phyloP scores from a whole-genome alignment of 2,797 vertebrate genomes.

The Lutjanus argentimaculatus region DNA sequence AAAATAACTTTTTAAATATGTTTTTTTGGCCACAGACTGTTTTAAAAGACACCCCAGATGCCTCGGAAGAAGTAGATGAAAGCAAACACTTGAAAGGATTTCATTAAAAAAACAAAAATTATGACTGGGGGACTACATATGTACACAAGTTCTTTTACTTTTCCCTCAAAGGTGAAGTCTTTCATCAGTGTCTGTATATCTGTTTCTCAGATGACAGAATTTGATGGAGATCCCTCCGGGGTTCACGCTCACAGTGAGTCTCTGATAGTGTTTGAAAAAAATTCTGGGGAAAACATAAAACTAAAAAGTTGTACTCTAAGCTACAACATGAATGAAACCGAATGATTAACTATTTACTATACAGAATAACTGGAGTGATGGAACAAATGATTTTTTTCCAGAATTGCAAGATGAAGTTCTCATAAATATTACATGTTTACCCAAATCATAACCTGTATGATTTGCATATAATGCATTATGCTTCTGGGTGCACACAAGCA shows the following conservation, averaged over 20 bases:
- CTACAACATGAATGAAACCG: conserved; percentile 12
- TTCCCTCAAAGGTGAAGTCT: conserved; percentile 33
- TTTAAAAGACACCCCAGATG: not conserved
- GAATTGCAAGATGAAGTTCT: not conserved
- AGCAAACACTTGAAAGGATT: conserved; percentile 14
- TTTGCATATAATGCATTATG: not conserved
- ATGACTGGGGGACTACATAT: not conserved
- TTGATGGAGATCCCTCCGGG: not conserved
- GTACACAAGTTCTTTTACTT: conserved; percentile 11
- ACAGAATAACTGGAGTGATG: conserved; percentile 22
- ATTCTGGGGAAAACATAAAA: conserved; percentile 24
- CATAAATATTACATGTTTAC: conserved; percentile 1
- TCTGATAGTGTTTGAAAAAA: conserved; percentile 25
- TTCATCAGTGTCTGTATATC: conserved; percentile 29
- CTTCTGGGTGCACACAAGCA: conserved; percentile 8
- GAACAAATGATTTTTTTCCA: conserved; percentile 2
- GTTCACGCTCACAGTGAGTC: conserved; percentile 18
- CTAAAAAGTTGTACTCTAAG: not conserved
- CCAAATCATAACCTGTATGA: not conserved
- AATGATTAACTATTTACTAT: conserved; percentile 16
- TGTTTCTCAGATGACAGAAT: conserved; percentile 9
- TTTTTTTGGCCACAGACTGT: not conserved
- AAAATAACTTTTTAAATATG: not conserved
- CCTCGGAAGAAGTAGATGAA: not conserved
- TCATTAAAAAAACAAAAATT: conserved; percentile 12